These are phyloP conservation scores for Clanis bilineata DNA, from an alignment of 2,888 invertebrate species.

Conservation along the genomic window DNA sequence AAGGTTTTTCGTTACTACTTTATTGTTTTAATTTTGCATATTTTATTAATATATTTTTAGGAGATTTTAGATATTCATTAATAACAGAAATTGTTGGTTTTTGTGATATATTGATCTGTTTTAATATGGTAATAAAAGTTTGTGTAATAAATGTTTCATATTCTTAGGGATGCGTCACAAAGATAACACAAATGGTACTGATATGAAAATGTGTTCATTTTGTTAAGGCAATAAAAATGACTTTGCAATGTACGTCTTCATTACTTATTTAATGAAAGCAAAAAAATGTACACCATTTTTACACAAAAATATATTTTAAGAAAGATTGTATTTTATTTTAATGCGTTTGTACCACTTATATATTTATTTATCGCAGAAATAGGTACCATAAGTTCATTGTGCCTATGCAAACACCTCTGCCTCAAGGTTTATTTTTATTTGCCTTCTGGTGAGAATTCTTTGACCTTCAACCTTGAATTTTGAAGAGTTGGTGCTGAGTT, in stretches of 20 bases:
- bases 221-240: background rate
- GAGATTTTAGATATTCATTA: no score
- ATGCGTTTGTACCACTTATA: background rate
- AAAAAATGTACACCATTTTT: no score
- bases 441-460: background rate
- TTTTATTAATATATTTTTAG: background rate
- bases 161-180: no score
- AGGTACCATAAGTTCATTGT: background rate
- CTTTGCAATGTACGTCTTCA: no score
- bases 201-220: no score
- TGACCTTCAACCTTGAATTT: background rate
- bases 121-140: no score
- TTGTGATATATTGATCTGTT: no score
- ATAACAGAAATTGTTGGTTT: no score
- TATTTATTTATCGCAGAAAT: background rate
- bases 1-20: background rate
- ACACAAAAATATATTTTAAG: no score
- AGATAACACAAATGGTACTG: no score
- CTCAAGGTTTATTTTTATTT: conserved; percentile 11
- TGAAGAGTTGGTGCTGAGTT: background rate
- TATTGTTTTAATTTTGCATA: background rate
- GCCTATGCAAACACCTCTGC: background rate
- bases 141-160: no score
- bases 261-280: no score
- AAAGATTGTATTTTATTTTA: background rate